Base-by-base conservation (phyloP, 2,113 vertebrate species). In the Scortum barcoo region DNA sequence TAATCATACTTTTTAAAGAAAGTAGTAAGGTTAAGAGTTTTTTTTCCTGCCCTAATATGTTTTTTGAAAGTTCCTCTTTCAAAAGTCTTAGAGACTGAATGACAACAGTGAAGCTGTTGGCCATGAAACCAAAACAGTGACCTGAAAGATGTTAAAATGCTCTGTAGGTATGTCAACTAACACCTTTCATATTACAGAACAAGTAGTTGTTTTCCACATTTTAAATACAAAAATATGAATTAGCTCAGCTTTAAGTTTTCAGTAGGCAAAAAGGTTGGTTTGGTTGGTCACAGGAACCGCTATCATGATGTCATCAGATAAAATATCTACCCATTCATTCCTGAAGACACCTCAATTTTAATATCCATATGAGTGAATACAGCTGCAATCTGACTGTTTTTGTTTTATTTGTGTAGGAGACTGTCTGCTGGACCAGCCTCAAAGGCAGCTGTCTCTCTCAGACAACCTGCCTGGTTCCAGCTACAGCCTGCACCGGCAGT, bases 401-500 rank as follows among this genome's bases (percentile, higher is more conserved):
- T 56, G 53, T 3, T 71, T 84, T 70, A 19, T 90, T 63, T 75
- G 36, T 81, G 40, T 14, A 99, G 97, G 97, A 1, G 97, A 98
- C 85, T 99, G 98, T 61, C 91, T 99, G 81, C 87, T 99, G 92
- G 98, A 99, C 89, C 96, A 96, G 73, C 98, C 98, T 1, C 94
- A 96, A 91, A 98, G 96, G 50, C 96, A 97, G 16, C 94, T 98
- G 85, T 87, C 94, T 0, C 90, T 99, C 76, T 96, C 97, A 0
- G 96, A 97, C 17, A 94, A 89, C 65, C 95, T 98, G 13, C 97
- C 98, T 0, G 98, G 98, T 2, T 88, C 86, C 14, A 96, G 94
- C 91, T 99, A 99, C 89, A 95, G 91, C 88, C 94, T 99, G 76
- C 97, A 95, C 91, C 97, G 97, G 69, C 98, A 99, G 78, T 99